Evolutionary conservation across 2,797 vertebrate genomes (phyloP), one percentile per base, ranked within the genome.

Genomic region (Salmo trutta): DNA sequence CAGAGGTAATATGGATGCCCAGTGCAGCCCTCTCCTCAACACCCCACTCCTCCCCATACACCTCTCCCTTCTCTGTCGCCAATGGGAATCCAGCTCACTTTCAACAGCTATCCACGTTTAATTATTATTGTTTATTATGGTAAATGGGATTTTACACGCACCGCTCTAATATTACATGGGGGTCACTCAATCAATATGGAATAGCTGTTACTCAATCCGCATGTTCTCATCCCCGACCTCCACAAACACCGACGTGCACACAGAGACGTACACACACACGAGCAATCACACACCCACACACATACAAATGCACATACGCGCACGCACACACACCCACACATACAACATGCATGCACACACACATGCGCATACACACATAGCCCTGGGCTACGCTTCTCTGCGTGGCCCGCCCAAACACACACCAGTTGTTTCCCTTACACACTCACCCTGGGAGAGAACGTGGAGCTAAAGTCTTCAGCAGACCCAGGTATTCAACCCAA

Each of bases 1-100:
- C 92, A 90, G 91, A 92, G 93, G 93, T 94, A 95, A 94, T 85
- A 87, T 86, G 87, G 95, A 89, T 92, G 90, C 90, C 93, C 91
- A 76, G 80, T 88, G 92, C 87, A 77, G 33, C 59, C 74, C 64
- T 15, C 62, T 54, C 72, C 33, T 65, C 33, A 7, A 12, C 53
- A n/a, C 66, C 68, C 21, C 65, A 52, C 69, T 59, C 73, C 56
- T n/a, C 72, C 69, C 27, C 67, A 54, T 73, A 78, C 75, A 80
- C 65, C 75, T 81, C 67, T 74, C 62, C 33, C 33, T 56, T 68
- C 76, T 51, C 51, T 29, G 29, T 51, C 59, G 75, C 75, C 77
- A 85, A 69, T 79, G 79, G 77, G 82, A 86, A 74, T 65, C 74
- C 31, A 65, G 65, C 68, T 88, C 74, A 69, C 71, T 89, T 88